These are phyloP conservation scores for Zonotrichia albicollis DNA, from an alignment of 2,797 vertebrate genomes.

Conservation along the genomic window DNA sequence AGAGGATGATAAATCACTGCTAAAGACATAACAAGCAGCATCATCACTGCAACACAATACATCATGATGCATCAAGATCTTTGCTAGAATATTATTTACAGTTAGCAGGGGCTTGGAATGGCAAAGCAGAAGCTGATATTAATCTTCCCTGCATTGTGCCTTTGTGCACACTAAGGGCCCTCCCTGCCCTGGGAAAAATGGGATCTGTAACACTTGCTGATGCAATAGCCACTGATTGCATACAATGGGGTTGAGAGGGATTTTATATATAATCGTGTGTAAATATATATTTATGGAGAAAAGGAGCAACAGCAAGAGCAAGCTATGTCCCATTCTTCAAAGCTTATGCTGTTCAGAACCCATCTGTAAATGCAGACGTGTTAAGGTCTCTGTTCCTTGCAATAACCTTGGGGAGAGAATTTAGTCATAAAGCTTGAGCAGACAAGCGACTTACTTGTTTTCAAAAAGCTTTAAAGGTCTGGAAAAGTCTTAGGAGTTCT, in stretches of 20 bases:
- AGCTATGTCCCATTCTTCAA: constrained; percentile 49
- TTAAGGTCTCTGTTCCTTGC: background rate
- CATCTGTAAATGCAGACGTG: background rate
- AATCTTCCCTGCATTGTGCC: constrained; percentile 61
- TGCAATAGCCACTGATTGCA: constrained; percentile 60
- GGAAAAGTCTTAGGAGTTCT: background rate
- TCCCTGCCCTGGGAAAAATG: constrained; percentile 35
- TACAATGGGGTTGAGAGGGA: constrained; percentile 45
- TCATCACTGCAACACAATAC: constrained; percentile 71
- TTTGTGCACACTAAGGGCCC: constrained; percentile 20
- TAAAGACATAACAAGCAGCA: constrained; percentile 74
- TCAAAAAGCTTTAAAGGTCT: background rate
- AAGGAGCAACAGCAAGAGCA: constrained; percentile 27
- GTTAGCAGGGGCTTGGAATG: constrained; percentile 68
- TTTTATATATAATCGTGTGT: background rate
- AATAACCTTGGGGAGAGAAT: background rate
- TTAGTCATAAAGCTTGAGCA: background rate
- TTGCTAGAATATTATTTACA: constrained; percentile 77
- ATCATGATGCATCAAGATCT: constrained; percentile 75
- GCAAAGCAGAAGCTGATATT: constrained; percentile 70
- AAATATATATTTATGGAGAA: constrained; percentile 32
- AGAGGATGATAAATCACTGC: constrained; percentile 76
- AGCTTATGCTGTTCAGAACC: constrained; percentile 16
- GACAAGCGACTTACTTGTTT: background rate
- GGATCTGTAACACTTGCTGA: constrained; percentile 36